These are phyloP conservation scores for Trichonephila clavipes DNA, from an alignment of 1,140 invertebrate genomes.

Conservation along the genomic window DNA sequence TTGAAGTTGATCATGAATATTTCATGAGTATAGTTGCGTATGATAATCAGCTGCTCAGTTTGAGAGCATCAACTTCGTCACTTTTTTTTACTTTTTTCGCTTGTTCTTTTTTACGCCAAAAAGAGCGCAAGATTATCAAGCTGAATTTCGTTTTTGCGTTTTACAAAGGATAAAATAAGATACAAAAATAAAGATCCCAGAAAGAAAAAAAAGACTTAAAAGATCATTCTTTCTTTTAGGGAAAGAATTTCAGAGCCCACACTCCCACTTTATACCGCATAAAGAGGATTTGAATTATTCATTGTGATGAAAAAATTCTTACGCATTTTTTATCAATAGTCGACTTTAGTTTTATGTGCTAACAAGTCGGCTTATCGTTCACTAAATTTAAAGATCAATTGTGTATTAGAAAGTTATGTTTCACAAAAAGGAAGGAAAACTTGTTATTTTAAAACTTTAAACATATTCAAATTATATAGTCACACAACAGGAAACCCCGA, in stretches of 20 bases:
- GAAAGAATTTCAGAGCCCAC: neutral
- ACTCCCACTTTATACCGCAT: neutral
- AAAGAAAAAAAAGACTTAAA: neutral
- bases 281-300: neutral
- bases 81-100: neutral
- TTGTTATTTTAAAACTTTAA: too few species aligned
- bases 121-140: neutral
- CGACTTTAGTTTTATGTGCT: neutral
- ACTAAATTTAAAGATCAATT: neutral
- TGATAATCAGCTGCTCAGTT: slow-evolving; percentile 35
- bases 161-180: neutral
- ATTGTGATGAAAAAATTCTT: neutral
- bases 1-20: slow-evolving; percentile 39
- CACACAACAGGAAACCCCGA: too few species aligned
- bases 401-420: neutral
- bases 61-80: slow-evolving; percentile 13
- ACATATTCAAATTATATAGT: too few species aligned
- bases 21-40: slow-evolving; percentile 49
- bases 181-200: neutral
- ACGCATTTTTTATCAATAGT: neutral
- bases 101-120: neutral
- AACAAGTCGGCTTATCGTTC: neutral
- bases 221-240: neutral
- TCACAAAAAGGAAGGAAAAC: neutral
- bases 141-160: neutral